Conservation (phyloP, 2,113 vertebrate species). For the Dipodomys ordii region DNA sequence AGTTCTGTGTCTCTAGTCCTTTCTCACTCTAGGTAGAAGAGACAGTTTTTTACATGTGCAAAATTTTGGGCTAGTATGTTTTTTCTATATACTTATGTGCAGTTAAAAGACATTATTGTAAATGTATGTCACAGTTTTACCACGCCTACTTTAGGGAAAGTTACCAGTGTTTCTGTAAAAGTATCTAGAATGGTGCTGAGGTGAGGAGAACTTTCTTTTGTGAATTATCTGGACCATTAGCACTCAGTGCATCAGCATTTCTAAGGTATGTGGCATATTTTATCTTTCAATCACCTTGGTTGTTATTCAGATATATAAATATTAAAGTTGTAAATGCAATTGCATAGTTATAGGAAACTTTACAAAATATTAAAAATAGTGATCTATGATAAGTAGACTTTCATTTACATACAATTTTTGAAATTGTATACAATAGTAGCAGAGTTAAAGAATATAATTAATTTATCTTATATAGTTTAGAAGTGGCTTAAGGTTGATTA, state of each 20-base stretch:
- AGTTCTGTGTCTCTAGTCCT: too few species aligned
- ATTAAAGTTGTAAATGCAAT: slow-evolving; percentile 1
- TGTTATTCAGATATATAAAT: slow-evolving; percentile 20
- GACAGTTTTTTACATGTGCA: background rate
- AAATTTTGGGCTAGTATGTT: background rate
- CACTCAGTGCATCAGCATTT: background rate
- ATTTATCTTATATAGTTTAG: background rate
- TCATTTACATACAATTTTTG: background rate
- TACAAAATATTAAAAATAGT: background rate
- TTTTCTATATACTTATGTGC: background rate
- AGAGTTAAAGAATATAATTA: background rate
- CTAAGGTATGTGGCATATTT: background rate
- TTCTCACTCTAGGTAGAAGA: too few species aligned
- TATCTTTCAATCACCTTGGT: background rate
- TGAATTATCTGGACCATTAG: background rate
- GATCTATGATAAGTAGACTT: background rate
- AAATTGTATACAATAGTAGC: background rate
- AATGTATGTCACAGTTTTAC: too few species aligned
- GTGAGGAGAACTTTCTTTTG: too few species aligned
- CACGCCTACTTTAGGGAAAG: too few species aligned
- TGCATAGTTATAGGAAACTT: background rate
- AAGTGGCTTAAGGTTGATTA: background rate
- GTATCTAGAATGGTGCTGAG: background rate
- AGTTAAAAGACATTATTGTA: background rate
- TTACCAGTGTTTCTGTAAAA: too few species aligned